Percentiles rank a stretch among this genome's conserved stretches.
These are phyloP conservation scores for Athetis lepigone DNA, from an alignment of 2,888 invertebrate genomes.

Conservation along the genomic window DNA sequence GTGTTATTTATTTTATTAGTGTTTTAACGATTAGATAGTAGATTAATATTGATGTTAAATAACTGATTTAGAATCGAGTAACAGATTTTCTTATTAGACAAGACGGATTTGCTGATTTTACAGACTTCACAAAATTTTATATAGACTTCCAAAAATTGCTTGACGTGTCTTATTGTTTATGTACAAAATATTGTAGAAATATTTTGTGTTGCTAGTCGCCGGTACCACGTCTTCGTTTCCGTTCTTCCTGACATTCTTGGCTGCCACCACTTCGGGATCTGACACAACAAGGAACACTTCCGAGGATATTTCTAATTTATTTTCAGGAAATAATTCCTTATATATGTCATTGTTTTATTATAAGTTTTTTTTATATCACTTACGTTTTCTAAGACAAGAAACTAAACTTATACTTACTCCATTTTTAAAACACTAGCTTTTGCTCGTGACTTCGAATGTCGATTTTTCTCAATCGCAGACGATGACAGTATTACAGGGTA, in stretches of 20 bases:
- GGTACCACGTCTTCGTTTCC: constrained; percentile 50
- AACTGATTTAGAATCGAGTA: too few species aligned
- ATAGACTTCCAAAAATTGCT: not conserved
- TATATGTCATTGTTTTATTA: not conserved
- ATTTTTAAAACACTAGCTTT: too few species aligned
- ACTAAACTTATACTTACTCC: too few species aligned
- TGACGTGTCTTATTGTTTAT: not conserved
- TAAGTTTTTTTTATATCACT: not conserved
- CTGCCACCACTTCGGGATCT: constrained; percentile 17
- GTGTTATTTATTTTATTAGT: too few species aligned
- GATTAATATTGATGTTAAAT: too few species aligned
- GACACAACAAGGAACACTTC: constrained; percentile 8
- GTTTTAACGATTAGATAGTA: too few species aligned
- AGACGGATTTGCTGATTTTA: not conserved
- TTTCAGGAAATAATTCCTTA: not conserved
- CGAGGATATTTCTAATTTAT: not conserved
- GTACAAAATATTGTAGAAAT: not conserved
- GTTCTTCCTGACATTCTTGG: constrained; percentile 32
- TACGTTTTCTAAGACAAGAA: too few species aligned
- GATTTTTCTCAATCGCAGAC: too few species aligned
- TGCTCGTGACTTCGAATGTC: too few species aligned
- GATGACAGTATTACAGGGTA: too few species aligned
- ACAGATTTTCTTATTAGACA: too few species aligned
- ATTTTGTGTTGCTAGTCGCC: constrained; percentile 1
- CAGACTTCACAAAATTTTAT: not conserved